Conservation (phyloP, 2,113 vertebrate genomes). For the Ciconia boyciana region DNA sequence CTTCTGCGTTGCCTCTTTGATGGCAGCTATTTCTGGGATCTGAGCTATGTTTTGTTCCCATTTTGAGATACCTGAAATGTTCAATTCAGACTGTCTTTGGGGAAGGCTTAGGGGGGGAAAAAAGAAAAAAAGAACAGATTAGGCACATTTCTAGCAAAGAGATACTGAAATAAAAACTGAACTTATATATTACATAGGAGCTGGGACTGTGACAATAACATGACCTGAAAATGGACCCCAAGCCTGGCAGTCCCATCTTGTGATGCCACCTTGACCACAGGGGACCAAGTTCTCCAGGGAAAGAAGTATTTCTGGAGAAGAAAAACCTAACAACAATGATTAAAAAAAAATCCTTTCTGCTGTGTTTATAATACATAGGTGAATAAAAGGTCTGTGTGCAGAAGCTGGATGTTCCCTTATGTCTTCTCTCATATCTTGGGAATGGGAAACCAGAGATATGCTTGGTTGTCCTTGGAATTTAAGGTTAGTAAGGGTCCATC, state of each 20-base stretch:
- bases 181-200: not conserved
- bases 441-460: not conserved
- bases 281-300: not conserved
- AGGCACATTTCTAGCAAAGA: not conserved
- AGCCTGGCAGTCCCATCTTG: not conserved
- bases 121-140: not conserved
- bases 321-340: rapidly evolving
- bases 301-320: not conserved
- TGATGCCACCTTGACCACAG: not conserved
- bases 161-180: not conserved
- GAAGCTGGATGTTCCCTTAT: not conserved
- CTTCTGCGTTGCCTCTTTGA: not conserved
- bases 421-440: no score
- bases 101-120: rapidly evolving
- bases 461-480: not conserved
- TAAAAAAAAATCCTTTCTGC: not conserved
- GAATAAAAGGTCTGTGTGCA: not conserved
- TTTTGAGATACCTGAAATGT: not conserved
- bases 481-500: not conserved
- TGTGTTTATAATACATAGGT: not conserved
- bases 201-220: not conserved
- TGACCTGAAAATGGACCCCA: rapidly evolving
- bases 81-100: not conserved
- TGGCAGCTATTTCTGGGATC: not conserved
- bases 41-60: not conserved